A percentile compares a stretch with the other conserved stretches of the same genome.
Evolutionary conservation across 1,140 invertebrate species (phyloP).

Genomic region (Drosophila kikkawai): DNA sequence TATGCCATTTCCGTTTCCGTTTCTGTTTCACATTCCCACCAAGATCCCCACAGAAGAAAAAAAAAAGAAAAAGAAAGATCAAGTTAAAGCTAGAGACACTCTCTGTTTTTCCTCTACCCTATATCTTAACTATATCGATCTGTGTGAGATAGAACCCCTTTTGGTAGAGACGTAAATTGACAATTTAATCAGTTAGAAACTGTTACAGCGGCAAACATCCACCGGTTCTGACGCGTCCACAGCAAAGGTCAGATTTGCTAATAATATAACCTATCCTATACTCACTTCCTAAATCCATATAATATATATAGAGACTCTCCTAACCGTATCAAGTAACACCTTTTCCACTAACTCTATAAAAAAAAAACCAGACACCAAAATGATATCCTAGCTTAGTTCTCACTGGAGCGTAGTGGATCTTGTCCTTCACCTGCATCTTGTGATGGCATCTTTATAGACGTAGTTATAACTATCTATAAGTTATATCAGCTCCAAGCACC

Average conservation of each 20-base stretch:
- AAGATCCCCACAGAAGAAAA: neutral
- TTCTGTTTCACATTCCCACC: conserved; percentile 9
- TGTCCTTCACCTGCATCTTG: conserved; percentile 28
- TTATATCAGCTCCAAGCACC: conserved; percentile 2
- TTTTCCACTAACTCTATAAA: conserved; percentile 20
- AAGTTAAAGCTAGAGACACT: conserved; percentile 1
- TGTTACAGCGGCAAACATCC: conserved; percentile 82
- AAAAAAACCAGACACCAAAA: neutral
- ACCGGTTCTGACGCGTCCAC: conserved; percentile 73
- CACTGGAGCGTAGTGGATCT: conserved; percentile 19
- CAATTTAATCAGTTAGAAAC: conserved; percentile 69
- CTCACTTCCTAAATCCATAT: conserved; percentile 9
- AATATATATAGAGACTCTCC: neutral
- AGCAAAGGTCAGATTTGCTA: conserved; percentile 83
- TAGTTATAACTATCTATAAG: conserved; percentile 10
- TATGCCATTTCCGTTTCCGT: conserved; percentile 16
- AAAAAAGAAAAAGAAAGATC: neutral
- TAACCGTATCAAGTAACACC: conserved; percentile 11
- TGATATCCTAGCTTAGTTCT: conserved; percentile 18
- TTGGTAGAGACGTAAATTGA: conserved; percentile 1
- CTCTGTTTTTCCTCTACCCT: neutral
- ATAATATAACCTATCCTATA: conserved; percentile 23
- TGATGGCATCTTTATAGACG: conserved; percentile 19
- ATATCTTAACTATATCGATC: neutral
- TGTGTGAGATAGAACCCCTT: conserved; percentile 12